Evolutionary conservation across 1,140 invertebrate genomes (phyloP), one percentile per base, ranked within the genome.

Genomic region (Microplitis mediator): DNA sequence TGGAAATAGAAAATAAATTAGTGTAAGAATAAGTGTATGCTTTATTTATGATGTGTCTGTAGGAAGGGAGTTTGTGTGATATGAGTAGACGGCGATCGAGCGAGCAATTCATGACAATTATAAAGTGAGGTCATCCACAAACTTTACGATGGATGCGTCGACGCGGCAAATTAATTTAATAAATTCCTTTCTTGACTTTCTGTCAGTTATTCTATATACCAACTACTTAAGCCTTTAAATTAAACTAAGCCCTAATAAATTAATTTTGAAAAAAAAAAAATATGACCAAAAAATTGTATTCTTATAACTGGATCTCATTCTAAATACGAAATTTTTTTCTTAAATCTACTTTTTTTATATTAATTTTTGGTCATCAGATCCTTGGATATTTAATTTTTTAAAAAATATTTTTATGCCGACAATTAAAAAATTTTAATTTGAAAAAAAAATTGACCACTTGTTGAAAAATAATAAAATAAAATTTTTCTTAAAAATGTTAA

Each of bases 81-180:
- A 54, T 56, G 60, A 52, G 62, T 31, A 64, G 14, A 61, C 45
- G 70, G 51, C 56, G 62, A 63, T 71, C 69, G 51, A 58, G 72
- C 78, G 77, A 81, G 82, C 83, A 86, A 86, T 84, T 86, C 83
- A 80, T 79, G 84, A 85, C 84, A 86, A 86, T 86, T 86, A 85
- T 81, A 83, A 86, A 86, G 85, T 86, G 86, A 86, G 86, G 85
- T 87, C 85, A 87, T 86, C 85, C 82, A 82, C 79, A 78, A 82
- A 84, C 81, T 84, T 86, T 86, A 85, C 83, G 83, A 45, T 45
- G 39, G 85, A 85, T 82, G 81, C 83, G 84, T 86, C 81, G 85
- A 80, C 82, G 84, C 80, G 83, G 83, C 85, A 80, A 85, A 86
- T 87, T 87, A 87, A 87, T 87, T 86, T 83, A 87, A 86, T 86